These are phyloP conservation scores for Calameuta filiformis DNA, from an alignment of 2,888 invertebrate genomes.

Conservation along the genomic window DNA sequence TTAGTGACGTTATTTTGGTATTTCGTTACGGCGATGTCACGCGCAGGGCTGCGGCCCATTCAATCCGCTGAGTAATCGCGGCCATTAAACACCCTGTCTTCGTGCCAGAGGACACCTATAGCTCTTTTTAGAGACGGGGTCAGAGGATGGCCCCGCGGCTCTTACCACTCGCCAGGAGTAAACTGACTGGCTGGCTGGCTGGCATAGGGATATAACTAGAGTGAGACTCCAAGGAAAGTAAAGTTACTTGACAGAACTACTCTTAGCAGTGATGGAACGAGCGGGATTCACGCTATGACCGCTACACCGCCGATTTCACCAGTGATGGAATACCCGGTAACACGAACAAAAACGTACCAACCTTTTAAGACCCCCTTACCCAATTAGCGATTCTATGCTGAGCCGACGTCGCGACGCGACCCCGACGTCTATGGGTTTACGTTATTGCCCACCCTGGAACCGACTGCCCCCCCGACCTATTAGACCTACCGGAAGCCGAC, in stretches of 20 bases:
- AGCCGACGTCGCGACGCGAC: conserved; percentile 6
- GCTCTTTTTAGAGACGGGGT: conserved; percentile 28
- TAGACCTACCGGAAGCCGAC: neutral
- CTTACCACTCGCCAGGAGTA: neutral
- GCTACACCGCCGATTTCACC: conserved; percentile 52
- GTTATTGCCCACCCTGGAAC: neutral
- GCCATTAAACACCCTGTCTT: conserved; percentile 64
- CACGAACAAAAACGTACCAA: conserved; percentile 12
- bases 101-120: conserved; percentile 34
- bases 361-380: conserved; percentile 11
- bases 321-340: conserved; percentile 49
- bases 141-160: conserved; percentile 7
- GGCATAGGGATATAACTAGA: neutral
- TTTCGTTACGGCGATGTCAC: conserved; percentile 61
- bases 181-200: neutral
- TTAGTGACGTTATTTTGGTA: conserved; percentile 65
- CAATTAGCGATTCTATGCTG: conserved; percentile 41
- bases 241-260: conserved; percentile 5
- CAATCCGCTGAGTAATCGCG: conserved; percentile 64
- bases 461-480: neutral
- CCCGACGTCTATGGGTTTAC: neutral
- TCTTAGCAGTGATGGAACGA: conserved; percentile 55
- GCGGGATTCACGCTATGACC: conserved; percentile 55
- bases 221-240: conserved; percentile 13
- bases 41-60: conserved; percentile 55